phyloP scores from a whole-genome alignment of 1,140 invertebrate genomes.

The Drosophila willistoni region DNA sequence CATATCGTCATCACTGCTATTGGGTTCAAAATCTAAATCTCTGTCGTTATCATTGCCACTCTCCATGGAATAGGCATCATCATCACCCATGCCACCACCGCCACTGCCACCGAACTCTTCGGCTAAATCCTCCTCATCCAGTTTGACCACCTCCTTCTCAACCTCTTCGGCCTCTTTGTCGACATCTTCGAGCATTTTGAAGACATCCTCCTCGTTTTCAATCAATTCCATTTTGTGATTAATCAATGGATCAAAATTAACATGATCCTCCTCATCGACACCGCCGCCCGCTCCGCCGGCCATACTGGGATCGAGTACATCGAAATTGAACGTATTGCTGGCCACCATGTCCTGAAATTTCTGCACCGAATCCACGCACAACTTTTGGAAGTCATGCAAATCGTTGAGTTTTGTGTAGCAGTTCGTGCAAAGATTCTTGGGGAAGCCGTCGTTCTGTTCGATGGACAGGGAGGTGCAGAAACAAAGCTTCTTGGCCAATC shows the following conservation, averaged over 20 bases:
- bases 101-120: constrained; percentile 16
- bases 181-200: constrained; percentile 76
- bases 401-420: constrained; percentile 74
- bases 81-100: constrained; percentile 45
- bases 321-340: constrained; percentile 67
- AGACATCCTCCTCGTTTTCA: constrained; percentile 78
- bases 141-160: constrained; percentile 47
- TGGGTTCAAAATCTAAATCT: constrained; percentile 64
- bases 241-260: constrained; percentile 74
- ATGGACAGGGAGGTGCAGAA: constrained; percentile 74
- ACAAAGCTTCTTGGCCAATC: constrained; percentile 73
- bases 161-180: constrained; percentile 76
- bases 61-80: constrained; percentile 58
- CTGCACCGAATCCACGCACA: constrained; percentile 72
- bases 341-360: constrained; percentile 77
- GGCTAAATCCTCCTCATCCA: constrained; percentile 23
- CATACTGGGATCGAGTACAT: constrained; percentile 58
- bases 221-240: constrained; percentile 78
- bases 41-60: constrained; percentile 66
- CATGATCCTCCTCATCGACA: constrained; percentile 68
- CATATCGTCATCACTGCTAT: constrained; percentile 75
- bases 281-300: constrained; percentile 40
- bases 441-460: constrained; percentile 75
- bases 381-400: constrained; percentile 71
- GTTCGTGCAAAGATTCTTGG: constrained; percentile 70